A percentile compares a stretch with the other conserved stretches of the same genome.
phyloP scores from a whole-genome alignment of 2,113 vertebrate species.

The Bothrops jararaca region DNA sequence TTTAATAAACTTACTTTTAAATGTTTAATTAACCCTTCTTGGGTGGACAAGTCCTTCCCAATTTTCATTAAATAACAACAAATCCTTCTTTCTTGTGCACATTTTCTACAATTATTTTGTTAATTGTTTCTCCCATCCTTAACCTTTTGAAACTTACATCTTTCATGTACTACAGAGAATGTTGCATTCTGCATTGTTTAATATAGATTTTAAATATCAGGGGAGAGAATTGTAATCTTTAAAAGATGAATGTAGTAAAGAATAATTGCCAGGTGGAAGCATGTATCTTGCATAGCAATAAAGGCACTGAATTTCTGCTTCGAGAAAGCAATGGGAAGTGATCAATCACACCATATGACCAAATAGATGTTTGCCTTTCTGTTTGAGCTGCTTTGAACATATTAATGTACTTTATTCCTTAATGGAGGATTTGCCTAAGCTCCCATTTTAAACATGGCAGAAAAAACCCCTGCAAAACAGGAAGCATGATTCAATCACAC shows the following conservation, averaged over 20 bases:
- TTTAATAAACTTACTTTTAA: constrained; percentile 29
- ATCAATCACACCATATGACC: not conserved
- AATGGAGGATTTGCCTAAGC: not conserved
- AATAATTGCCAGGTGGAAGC: not conserved
- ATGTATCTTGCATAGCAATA: not conserved
- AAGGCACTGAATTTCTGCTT: not conserved
- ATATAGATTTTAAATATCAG: not conserved
- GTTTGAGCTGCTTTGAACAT: not conserved
- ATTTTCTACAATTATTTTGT: constrained; percentile 30
- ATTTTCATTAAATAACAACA: constrained; percentile 42
- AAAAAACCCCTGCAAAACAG: not conserved
- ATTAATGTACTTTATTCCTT: not conserved
- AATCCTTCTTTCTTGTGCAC: constrained; percentile 19
- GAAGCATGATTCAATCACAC: not conserved
- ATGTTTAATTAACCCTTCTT: constrained; percentile 48
- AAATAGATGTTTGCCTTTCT: not conserved
- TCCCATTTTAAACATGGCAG: not conserved
- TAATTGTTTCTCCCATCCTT: constrained; percentile 19
- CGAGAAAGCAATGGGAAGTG: not conserved
- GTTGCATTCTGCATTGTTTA: constrained; percentile 4
- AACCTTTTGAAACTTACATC: constrained; percentile 29
- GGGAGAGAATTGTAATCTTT: not conserved
- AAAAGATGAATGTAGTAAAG: not conserved
- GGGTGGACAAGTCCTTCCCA: constrained; percentile 36
- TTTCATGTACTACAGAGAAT: not conserved